Evolutionary conservation across 2,888 invertebrate genomes (phyloP).

Genomic region (Agriopis marginaria): DNA sequence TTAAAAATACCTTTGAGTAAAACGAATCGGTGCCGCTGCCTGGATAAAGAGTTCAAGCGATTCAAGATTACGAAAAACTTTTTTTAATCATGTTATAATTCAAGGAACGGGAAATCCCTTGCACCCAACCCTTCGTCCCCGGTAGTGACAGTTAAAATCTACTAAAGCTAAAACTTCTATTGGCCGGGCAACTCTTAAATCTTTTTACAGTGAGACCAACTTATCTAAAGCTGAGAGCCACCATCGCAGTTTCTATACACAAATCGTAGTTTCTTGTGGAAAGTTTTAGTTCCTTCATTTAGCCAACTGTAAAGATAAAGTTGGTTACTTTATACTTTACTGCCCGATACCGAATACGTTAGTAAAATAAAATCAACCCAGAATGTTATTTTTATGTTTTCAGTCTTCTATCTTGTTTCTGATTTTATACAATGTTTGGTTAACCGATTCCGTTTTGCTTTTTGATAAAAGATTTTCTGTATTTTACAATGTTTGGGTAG

Average conservation of each 20-base stretch:
- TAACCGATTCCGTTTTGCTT: conserved; percentile 9
- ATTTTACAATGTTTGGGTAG: background rate
- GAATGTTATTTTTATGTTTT: conserved; percentile 32
- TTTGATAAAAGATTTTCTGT: background rate
- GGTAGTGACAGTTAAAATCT: conserved; percentile 60
- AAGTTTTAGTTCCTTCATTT: background rate
- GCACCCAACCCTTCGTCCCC: conserved; percentile 38
- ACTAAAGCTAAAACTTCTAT: conserved; percentile 66
- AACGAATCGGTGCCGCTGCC: conserved; percentile 1
- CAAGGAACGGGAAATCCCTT: conserved; percentile 39
- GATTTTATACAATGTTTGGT: conserved; percentile 12
- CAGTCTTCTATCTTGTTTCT: conserved; percentile 8
- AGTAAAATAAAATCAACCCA: conserved; percentile 53
- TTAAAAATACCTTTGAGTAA: conserved; percentile 9
- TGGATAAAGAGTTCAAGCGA: conserved; percentile 26
- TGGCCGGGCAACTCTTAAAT: conserved; percentile 62
- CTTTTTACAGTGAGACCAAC: conserved; percentile 52
- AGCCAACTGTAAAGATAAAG: background rate
- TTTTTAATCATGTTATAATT: conserved; percentile 46
- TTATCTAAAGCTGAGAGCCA: background rate
- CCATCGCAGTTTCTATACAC: background rate
- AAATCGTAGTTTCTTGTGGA: background rate
- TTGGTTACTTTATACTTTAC: conserved; percentile 47
- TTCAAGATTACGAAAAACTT: conserved; percentile 36
- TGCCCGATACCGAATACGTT: conserved; percentile 55